Conservation (phyloP, 2,113 vertebrate genomes). For the Colius striatus region DNA sequence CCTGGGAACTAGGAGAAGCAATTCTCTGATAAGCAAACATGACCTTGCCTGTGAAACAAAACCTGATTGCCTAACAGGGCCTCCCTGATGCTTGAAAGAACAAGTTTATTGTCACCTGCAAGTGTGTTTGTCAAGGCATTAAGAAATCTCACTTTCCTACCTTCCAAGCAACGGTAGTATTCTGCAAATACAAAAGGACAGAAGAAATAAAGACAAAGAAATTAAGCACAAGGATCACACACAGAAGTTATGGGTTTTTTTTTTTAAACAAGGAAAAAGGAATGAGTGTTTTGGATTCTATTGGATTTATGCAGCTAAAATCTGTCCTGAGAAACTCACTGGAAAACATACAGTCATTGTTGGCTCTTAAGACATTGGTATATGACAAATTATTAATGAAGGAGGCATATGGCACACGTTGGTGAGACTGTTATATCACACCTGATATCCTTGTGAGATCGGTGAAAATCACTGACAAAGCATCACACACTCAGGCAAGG, state of each 20-base stretch:
- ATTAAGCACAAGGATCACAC: background rate
- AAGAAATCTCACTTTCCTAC: background rate
- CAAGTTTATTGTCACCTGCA: conserved; percentile 23
- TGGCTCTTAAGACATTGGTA: background rate
- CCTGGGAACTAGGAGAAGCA: background rate
- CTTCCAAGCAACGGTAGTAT: background rate
- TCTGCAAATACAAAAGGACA: background rate
- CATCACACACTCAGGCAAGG: background rate
- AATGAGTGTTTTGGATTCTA: background rate
- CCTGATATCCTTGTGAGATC: background rate
- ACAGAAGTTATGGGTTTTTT: background rate
- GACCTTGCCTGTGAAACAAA: conserved; percentile 25
- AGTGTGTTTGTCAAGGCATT: background rate
- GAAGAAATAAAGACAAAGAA: background rate
- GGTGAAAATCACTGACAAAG: background rate
- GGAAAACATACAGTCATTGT: background rate
- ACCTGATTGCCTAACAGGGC: background rate
- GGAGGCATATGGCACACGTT: background rate
- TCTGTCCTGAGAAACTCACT: background rate
- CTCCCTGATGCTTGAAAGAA: background rate
- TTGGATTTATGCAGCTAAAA: background rate
- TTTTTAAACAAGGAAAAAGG: background rate
- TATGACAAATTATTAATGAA: background rate
- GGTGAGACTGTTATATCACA: background rate
- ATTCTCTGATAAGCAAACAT: conserved; percentile 15